These are phyloP conservation scores for Bovichtus variegatus DNA, from an alignment of 2,797 vertebrate genomes.

Conservation along the genomic window DNA sequence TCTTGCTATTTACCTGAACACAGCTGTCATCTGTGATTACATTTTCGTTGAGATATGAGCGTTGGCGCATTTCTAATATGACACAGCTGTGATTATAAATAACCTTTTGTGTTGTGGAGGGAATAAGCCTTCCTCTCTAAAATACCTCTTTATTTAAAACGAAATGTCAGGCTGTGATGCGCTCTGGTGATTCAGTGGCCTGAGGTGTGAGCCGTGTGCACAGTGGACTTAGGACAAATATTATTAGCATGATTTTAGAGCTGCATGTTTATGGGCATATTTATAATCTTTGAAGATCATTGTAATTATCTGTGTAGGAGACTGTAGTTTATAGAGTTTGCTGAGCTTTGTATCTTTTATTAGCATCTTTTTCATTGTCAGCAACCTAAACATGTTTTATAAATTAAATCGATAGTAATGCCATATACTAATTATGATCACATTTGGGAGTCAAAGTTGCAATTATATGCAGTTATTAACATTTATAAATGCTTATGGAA, in stretches of 20 bases:
- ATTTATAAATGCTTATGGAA: not conserved
- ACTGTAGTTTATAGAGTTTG: not conserved
- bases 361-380: not conserved
- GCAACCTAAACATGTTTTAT: not conserved
- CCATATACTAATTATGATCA: not conserved
- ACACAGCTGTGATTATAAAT: constrained; percentile 44
- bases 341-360: not conserved
- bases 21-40: constrained; percentile 51
- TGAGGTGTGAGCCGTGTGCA: constrained; percentile 30
- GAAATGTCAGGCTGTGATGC: constrained; percentile 54
- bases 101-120: constrained; percentile 38
- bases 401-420: not conserved
- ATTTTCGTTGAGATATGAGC: constrained; percentile 37
- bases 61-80: constrained; percentile 16
- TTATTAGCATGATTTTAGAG: constrained; percentile 7
- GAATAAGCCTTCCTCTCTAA: constrained; percentile 46
- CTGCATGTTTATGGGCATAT: not conserved
- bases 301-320: not conserved
- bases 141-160: constrained; percentile 57
- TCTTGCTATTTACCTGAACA: constrained; percentile 45
- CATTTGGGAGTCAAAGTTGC: not conserved
- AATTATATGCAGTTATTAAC: not conserved
- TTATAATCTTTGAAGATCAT: not conserved
- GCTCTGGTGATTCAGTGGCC: constrained; percentile 47
- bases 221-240: constrained; percentile 22